phyloP scores from a whole-genome alignment of 2,113 vertebrate genomes.

The Tragulus kanchil region DNA sequence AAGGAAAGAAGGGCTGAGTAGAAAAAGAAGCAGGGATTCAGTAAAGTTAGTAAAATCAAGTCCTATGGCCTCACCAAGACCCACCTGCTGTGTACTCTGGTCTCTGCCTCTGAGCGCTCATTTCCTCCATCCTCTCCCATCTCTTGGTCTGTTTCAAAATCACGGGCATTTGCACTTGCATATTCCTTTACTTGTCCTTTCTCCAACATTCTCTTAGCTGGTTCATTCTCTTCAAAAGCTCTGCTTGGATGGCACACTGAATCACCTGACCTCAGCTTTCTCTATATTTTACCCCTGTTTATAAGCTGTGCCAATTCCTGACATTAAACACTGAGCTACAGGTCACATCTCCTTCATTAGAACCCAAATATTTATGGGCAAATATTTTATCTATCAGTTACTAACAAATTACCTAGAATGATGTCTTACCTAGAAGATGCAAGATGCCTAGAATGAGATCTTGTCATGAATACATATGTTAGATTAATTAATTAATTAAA shows the following conservation, averaged over 20 bases:
- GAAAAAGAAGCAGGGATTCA: not conserved
- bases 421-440: not conserved
- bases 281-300: not conserved
- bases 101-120: not conserved
- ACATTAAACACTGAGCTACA: not conserved
- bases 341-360: not conserved
- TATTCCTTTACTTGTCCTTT: not conserved
- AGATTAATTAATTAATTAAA: not conserved
- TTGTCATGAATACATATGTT: not conserved
- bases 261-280: not conserved
- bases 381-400: constrained; percentile 12
- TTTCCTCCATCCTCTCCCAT: not conserved
- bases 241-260: not conserved
- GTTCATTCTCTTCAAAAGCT: not conserved
- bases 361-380: not conserved
- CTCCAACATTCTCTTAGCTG: not conserved
- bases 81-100: not conserved
- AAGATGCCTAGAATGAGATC: not conserved
- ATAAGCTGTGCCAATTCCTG: not conserved
- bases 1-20: not conserved
- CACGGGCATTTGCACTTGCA: not conserved
- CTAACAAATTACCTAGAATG: not conserved
- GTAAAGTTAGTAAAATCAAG: constrained; percentile 12
- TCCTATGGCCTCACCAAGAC: not conserved
- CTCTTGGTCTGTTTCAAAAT: not conserved